Evolutionary conservation across 1,140 invertebrate genomes (phyloP), one percentile per base, ranked within the genome.

Genomic region (Helicoverpa armigera): DNA sequence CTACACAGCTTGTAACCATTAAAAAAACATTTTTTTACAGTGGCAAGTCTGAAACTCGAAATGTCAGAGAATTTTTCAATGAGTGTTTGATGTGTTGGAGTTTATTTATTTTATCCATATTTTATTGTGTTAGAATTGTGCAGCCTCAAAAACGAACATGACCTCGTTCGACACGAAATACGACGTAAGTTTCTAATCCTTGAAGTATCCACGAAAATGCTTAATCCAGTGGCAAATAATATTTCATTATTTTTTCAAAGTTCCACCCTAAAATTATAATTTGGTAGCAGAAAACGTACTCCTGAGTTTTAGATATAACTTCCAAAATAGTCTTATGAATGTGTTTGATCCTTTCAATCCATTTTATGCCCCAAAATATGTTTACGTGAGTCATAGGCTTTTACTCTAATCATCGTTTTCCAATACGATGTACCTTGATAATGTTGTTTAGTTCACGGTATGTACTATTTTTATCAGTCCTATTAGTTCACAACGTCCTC

Each of bases 101-200:
- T 87, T 85, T 85, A 86, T 85, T 85, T 83, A 82, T 82, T 85
- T 84, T 81, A 83, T 70, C 70, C 58, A 80, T 72, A 82, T 79
- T 79, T 72, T 80, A 61, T 81, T 73, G 54, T 53, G 18, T 60
- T 81, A 69, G 74, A 79, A 79, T 43, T 77, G 70, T 72, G 48
- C 53, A 48, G 29, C 75, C 29, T 61, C 82, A 76, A 80, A 43
- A 83, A 50, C 23, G 81, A 88, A 85, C 73, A 94, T 92, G 91
- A 91, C 88, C 43, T 89, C 89, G 16, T 94, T 94, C 83, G 92
- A 94, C 76, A 82, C 90, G n/a, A 94, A 92, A 83, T 94, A 92
- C 81, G 92, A 94, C 88, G 92, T 94, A 87, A 94, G 92, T 93
- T n/a, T 72, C 7, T 72, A 31, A 4, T 29, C 50, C 29, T n/a